phyloP scores from a whole-genome alignment of 2,113 vertebrate genomes.

The Odontesthes bonariensis region DNA sequence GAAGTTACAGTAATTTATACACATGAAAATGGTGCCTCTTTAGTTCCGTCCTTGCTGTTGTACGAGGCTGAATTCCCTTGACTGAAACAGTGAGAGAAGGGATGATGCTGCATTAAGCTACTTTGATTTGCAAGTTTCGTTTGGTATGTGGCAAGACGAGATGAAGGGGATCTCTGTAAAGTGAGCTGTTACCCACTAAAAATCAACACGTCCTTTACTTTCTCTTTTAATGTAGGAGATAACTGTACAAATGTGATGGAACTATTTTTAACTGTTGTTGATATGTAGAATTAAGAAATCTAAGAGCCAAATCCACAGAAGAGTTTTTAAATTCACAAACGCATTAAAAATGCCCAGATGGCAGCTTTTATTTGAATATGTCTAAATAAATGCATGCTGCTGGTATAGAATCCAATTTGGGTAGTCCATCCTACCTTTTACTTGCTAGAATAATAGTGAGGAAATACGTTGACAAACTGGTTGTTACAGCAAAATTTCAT shows the following conservation, averaged over 20 bases:
- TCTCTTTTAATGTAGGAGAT: not conserved
- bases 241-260: slow-evolving; percentile 13
- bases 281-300: not conserved
- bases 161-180: not conserved
- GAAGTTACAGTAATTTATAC: slow-evolving; percentile 27
- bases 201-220: slow-evolving; percentile 10
- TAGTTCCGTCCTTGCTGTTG: slow-evolving; percentile 30
- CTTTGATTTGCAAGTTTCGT: slow-evolving; percentile 14
- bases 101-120: slow-evolving; percentile 16
- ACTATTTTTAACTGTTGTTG: slow-evolving; percentile 18
- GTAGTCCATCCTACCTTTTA: not conserved
- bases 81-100: slow-evolving; percentile 5
- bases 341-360: slow-evolving; percentile 15
- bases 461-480: slow-evolving; percentile 27
- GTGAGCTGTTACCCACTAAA: slow-evolving; percentile 3
- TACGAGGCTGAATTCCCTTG: slow-evolving; percentile 1
- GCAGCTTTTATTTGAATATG: slow-evolving; percentile 26
- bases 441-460: slow-evolving; percentile 8
- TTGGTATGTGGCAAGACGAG: not conserved
- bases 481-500: slow-evolving; percentile 26
- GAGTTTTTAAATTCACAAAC: slow-evolving; percentile 3
- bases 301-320: slow-evolving; percentile 9
- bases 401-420: slow-evolving; percentile 3
- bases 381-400: slow-evolving; percentile 1
- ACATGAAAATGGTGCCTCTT: slow-evolving; percentile 25